phyloP scores from a whole-genome alignment of 2,888 invertebrate species.

The Idaea straminata region DNA sequence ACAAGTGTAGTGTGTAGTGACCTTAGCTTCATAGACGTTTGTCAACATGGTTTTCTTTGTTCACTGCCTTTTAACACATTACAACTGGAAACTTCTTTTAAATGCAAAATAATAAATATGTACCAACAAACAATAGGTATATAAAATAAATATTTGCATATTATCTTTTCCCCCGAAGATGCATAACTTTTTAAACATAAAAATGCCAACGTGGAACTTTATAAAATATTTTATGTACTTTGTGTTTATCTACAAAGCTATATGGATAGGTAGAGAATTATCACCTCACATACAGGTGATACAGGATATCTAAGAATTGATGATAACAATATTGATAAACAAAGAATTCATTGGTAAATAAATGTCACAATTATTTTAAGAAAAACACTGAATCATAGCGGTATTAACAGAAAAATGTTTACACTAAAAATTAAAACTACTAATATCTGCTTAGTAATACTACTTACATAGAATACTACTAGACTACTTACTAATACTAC shows the following conservation, averaged over 20 bases:
- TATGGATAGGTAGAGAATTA: not conserved
- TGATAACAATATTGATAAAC: constrained; percentile 18
- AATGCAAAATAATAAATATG: not conserved
- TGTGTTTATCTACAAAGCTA: not conserved
- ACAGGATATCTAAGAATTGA: constrained; percentile 17
- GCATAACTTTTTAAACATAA: not conserved
- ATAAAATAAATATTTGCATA: not conserved
- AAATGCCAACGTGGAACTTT: not conserved
- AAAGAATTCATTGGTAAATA: constrained; percentile 14
- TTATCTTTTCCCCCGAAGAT: not conserved
- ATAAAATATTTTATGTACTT: not conserved
- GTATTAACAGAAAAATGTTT: not conserved
- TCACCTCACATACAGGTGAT: constrained; percentile 2
- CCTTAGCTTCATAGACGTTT: not conserved
- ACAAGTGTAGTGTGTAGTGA: constrained; percentile 4
- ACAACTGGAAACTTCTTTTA: not conserved
- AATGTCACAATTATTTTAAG: not conserved
- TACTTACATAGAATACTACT: no score
- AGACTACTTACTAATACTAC: not conserved
- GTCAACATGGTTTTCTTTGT: not conserved
- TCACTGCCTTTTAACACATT: not conserved
- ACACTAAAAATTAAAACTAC: not conserved
- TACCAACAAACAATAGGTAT: not conserved
- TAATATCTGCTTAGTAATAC: not conserved
- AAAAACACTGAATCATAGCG: not conserved